Evolutionary conservation across 1,140 invertebrate species (phyloP).

Genomic region (Pachypeltis micranthus): DNA sequence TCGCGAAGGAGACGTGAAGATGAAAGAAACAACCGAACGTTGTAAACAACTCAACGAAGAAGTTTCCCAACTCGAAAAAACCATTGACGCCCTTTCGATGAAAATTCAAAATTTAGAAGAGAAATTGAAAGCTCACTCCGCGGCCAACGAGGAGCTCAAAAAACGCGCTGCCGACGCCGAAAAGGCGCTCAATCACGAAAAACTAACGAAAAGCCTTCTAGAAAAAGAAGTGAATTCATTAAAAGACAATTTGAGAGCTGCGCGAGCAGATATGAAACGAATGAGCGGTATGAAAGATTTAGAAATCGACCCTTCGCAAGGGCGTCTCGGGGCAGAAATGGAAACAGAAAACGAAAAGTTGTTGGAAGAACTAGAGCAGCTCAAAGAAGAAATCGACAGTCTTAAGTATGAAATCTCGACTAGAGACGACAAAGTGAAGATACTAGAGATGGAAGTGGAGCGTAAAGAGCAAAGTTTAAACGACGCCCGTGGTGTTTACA

Average conservation of each 20-base stretch:
- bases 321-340: too few relatives aligned
- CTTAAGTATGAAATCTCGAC: background rate
- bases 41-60: background rate
- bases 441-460: background rate
- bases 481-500: background rate
- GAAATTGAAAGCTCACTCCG: background rate
- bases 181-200: background rate
- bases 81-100: background rate
- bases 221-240: background rate
- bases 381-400: conserved; percentile 10
- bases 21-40: background rate
- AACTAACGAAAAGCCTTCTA: background rate
- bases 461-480: background rate
- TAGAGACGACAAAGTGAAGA: background rate
- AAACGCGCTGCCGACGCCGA: background rate
- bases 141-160: background rate
- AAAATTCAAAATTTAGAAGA: conserved; percentile 1
- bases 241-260: background rate
- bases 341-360: conserved; percentile 10
- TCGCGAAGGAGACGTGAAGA: background rate
- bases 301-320: too few relatives aligned
- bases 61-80: background rate
- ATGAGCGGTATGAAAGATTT: too few relatives aligned
- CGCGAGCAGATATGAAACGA: background rate
- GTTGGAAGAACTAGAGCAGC: background rate